phyloP scores from a whole-genome alignment of 2,888 invertebrate species.

The Eristalis arbustorum region DNA sequence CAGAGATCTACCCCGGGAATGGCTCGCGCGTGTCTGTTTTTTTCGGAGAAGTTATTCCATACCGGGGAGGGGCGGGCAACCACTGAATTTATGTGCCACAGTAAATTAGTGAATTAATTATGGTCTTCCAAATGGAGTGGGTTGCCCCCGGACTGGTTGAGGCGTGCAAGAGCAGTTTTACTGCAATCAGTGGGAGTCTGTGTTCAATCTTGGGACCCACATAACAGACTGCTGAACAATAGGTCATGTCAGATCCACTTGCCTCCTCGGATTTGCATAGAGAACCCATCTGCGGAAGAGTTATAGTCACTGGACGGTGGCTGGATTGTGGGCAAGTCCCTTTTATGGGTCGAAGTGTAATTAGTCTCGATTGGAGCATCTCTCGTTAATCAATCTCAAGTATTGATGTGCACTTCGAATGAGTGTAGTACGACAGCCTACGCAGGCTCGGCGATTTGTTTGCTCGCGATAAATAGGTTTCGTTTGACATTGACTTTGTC shows the following conservation, averaged over 20 bases:
- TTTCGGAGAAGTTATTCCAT: constrained; percentile 19
- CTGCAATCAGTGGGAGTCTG: background rate
- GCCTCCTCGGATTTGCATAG: constrained; percentile 37
- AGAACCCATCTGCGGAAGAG: constrained; percentile 6
- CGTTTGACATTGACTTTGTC: constrained; percentile 48
- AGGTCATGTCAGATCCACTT: constrained; percentile 25
- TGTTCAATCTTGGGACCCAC: constrained; percentile 30
- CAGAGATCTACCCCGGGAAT: background rate
- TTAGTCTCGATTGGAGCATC: constrained; percentile 24
- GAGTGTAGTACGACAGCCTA: constrained; percentile 48
- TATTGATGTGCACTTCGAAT: constrained; percentile 44
- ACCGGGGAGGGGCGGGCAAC: background rate
- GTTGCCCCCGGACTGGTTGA: background rate
- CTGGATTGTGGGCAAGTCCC: constrained; percentile 29
- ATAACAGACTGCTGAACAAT: constrained; percentile 4
- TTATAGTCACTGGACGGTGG: constrained; percentile 17
- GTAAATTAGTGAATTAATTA: constrained; percentile 40
- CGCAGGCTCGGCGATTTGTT: constrained; percentile 21
- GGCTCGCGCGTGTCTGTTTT: constrained; percentile 10
- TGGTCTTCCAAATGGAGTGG: background rate
- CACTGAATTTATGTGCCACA: constrained; percentile 12
- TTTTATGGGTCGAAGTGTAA: constrained; percentile 33
- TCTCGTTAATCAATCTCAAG: constrained; percentile 60
- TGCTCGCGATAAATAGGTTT: constrained; percentile 14
- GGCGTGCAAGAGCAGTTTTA: background rate